Conservation (phyloP, 2,888 invertebrate genomes). For the Cheilosia grossa region DNA sequence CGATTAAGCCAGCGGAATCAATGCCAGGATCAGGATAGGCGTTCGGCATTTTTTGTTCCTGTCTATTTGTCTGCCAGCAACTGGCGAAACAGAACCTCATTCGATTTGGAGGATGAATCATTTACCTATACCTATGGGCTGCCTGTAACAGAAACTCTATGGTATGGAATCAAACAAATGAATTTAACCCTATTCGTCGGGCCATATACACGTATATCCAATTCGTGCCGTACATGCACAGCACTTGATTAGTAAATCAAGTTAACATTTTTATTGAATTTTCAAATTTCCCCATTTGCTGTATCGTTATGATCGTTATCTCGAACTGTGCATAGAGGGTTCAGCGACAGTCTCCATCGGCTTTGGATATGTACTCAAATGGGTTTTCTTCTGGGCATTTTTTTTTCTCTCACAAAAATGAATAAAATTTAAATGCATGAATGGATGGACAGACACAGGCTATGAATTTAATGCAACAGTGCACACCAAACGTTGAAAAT, state of each 20-base stretch:
- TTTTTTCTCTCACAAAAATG: slow-evolving; percentile 43
- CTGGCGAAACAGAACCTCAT: slow-evolving; percentile 53
- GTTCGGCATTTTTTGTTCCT: slow-evolving; percentile 33
- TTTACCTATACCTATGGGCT: slow-evolving; percentile 27
- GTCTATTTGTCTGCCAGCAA: slow-evolving; percentile 35
- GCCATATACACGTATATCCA: slow-evolving; percentile 28
- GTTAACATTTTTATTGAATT: slow-evolving; percentile 75
- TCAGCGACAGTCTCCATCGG: slow-evolving; percentile 38
- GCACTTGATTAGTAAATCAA: slow-evolving; percentile 75
- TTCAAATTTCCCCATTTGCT: slow-evolving; percentile 74
- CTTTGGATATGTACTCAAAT: neutral
- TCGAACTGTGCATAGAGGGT: slow-evolving; percentile 41
- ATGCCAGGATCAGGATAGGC: slow-evolving; percentile 72
- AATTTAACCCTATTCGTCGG: slow-evolving; percentile 72
- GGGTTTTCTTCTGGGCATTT: neutral
- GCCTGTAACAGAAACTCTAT: neutral
- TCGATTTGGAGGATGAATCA: slow-evolving; percentile 56
- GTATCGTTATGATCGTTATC: slow-evolving; percentile 75
- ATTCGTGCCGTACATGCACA: slow-evolving; percentile 51
- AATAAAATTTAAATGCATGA: slow-evolving; percentile 74
- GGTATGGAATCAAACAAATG: slow-evolving; percentile 67
- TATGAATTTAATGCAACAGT: slow-evolving; percentile 56
- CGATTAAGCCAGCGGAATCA: slow-evolving; percentile 78
- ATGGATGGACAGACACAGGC: slow-evolving; percentile 63
- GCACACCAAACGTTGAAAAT: no score